These are phyloP conservation scores for Notodonta ziczac DNA, from an alignment of 2,888 invertebrate species.

Conservation along the genomic window DNA sequence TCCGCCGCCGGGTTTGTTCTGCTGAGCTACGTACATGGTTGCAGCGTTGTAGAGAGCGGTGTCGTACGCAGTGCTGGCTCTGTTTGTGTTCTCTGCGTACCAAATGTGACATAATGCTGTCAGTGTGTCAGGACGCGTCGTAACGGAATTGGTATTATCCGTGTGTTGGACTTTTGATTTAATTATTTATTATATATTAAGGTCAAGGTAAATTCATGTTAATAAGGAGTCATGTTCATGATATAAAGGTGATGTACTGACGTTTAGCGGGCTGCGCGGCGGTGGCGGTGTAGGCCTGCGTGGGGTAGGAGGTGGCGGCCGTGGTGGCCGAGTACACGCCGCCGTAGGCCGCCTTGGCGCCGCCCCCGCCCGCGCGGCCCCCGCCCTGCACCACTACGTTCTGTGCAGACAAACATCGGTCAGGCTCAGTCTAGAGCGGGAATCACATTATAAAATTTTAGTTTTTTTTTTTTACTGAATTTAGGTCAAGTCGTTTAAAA, in stretches of 20 bases:
- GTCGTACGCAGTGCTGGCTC: conserved; percentile 95
- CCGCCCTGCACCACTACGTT: conserved; percentile 60
- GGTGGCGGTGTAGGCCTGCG: conserved; percentile 82
- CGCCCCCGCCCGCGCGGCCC: conserved; percentile 84
- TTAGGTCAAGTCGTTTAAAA: no score
- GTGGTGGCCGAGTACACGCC: conserved; percentile 85
- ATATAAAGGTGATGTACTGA: conserved; percentile 59
- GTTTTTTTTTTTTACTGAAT: no score
- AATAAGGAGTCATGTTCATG: no score
- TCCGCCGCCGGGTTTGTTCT: conserved; percentile 83
- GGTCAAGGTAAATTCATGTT: no score
- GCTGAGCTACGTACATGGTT: conserved; percentile 96
- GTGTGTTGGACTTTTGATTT: no score
- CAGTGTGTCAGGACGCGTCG: no score
- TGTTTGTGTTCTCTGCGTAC: conserved; percentile 80
- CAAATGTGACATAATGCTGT: background rate
- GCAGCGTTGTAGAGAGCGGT: conserved; percentile 98
- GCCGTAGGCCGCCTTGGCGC: conserved; percentile 85
- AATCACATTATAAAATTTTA: no score
- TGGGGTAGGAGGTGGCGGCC: conserved; percentile 73
- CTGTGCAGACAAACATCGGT: conserved; percentile 18
- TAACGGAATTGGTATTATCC: no score
- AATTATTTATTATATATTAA: no score
- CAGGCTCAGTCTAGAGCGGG: background rate
- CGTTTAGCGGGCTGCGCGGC: conserved; percentile 86